Percentiles rank a stretch among this genome's conserved stretches.
These are phyloP conservation scores for Athalia cordata DNA, from an alignment of 2,888 invertebrate genomes.

Conservation along the genomic window DNA sequence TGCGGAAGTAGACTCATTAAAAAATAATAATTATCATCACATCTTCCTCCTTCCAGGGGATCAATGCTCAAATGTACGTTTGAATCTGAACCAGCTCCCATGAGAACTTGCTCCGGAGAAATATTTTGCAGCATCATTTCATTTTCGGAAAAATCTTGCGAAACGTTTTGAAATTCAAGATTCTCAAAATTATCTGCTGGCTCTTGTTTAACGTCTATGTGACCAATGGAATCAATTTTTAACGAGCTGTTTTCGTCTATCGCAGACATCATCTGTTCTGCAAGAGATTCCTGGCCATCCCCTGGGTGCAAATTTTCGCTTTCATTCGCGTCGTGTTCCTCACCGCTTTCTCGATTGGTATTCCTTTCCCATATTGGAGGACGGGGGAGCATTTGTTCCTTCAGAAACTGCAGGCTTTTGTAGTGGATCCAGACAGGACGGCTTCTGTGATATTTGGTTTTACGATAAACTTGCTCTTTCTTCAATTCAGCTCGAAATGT, in stretches of 20 bases:
- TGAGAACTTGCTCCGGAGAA: slow-evolving; percentile 66
- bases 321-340: slow-evolving; percentile 52
- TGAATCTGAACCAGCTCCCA: slow-evolving; percentile 60
- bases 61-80: slow-evolving; percentile 60
- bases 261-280: slow-evolving; percentile 48
- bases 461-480: slow-evolving; percentile 67
- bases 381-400: slow-evolving; percentile 70
- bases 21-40: slow-evolving; percentile 72
- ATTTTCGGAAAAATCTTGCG: slow-evolving; percentile 61
- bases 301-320: slow-evolving; percentile 48
- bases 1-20: slow-evolving; percentile 72
- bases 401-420: slow-evolving; percentile 70
- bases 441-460: slow-evolving; percentile 64
- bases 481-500: slow-evolving; percentile 71
- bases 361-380: slow-evolving; percentile 69
- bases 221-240: slow-evolving; percentile 55
- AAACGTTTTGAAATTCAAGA: slow-evolving; percentile 61
- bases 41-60: slow-evolving; percentile 62
- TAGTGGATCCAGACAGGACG: slow-evolving; percentile 71
- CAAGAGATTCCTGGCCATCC: slow-evolving; percentile 35
- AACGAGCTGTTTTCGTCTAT: slow-evolving; percentile 52
- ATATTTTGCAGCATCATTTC: slow-evolving; percentile 67
- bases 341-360: slow-evolving; percentile 50
- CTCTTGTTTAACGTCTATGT: slow-evolving; percentile 64
- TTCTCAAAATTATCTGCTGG: slow-evolving; percentile 62